Percentiles rank a stretch among this genome's conserved stretches.
These are phyloP conservation scores for Popillia japonica DNA, from an alignment of 1,140 invertebrate genomes.

Conservation along the genomic window DNA sequence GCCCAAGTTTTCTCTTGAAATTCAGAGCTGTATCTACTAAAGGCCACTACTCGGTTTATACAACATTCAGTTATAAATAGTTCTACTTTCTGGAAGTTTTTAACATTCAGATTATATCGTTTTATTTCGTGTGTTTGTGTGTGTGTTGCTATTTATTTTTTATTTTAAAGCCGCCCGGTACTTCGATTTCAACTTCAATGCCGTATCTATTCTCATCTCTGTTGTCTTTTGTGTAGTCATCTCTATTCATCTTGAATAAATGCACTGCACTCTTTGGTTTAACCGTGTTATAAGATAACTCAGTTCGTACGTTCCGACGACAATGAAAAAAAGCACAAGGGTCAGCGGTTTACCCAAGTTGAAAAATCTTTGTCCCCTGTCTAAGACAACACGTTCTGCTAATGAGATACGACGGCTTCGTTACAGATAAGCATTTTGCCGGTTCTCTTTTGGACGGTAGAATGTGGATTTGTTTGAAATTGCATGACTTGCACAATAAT, in stretches of 20 bases:
- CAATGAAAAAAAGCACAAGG: background rate
- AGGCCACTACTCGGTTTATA: too few species aligned
- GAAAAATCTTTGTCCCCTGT: background rate
- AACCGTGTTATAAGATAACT: background rate
- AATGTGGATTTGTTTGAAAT: background rate
- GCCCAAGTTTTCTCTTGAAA: too few species aligned
- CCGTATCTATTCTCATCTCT: background rate
- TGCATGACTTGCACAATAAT: background rate
- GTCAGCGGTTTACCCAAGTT: background rate
- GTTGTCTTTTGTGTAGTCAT: background rate
- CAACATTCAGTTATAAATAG: too few species aligned
- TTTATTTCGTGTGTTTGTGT: background rate
- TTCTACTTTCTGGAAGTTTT: background rate
- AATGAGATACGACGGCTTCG: background rate
- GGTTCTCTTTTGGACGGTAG: background rate
- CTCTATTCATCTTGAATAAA: background rate
- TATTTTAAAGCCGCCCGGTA: background rate
- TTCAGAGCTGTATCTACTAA: too few species aligned
- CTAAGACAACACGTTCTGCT: background rate
- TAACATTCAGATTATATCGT: background rate
- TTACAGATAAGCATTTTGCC: background rate
- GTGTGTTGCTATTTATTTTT: background rate
- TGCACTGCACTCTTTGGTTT: background rate
- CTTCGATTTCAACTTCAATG: background rate
- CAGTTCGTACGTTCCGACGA: background rate